phyloP scores from a whole-genome alignment of 1,140 invertebrate species.

The Parasteatoda tepidariorum region DNA sequence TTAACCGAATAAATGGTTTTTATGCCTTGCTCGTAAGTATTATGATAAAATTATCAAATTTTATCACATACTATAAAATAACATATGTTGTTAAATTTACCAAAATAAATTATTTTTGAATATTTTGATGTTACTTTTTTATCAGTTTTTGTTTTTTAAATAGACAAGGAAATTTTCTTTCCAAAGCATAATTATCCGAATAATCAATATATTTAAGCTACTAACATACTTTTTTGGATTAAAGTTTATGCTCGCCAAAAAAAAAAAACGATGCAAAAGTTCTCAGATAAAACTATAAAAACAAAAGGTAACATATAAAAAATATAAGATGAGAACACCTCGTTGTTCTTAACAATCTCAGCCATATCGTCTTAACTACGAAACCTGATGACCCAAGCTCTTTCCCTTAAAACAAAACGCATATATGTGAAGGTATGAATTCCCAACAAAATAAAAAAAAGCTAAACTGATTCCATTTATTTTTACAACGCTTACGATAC shows the following conservation, averaged over 20 bases:
- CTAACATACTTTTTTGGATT: no score
- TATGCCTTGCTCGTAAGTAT: no score
- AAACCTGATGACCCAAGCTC: slow-evolving; percentile 35
- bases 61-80: no score
- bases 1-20: no score
- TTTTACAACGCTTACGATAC: slow-evolving; percentile 36
- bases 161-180: no score
- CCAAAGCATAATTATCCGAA: no score
- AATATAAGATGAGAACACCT: slow-evolving; percentile 7
- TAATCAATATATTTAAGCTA: no score
- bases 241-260: background rate
- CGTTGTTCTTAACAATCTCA: slow-evolving; percentile 33
- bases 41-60: no score
- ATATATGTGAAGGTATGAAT: background rate
- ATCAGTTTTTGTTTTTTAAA: no score
- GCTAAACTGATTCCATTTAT: slow-evolving; percentile 50
- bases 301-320: background rate
- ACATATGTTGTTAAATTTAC: no score
- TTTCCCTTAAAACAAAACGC: background rate
- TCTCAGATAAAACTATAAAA: background rate
- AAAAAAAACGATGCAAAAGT: background rate
- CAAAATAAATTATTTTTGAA: no score
- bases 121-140: no score
- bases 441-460: background rate
- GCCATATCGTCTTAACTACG: slow-evolving; percentile 32